Evolutionary conservation across 2,113 vertebrate genomes (phyloP).

Genomic region (Okapia johnstoni): DNA sequence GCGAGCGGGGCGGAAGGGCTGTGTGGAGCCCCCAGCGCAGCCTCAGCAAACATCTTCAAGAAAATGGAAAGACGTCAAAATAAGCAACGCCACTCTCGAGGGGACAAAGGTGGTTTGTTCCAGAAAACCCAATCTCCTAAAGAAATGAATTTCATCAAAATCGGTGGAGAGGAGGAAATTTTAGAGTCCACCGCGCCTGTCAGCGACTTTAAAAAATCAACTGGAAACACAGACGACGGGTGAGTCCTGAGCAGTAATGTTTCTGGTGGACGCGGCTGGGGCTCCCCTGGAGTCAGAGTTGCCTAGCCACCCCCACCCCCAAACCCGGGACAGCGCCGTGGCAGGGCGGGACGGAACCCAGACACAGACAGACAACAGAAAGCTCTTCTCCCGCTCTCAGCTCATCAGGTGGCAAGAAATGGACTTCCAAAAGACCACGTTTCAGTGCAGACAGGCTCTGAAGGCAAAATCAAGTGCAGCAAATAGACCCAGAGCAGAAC

Average conservation of each 20-base stretch:
- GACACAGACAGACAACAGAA: fast-evolving
- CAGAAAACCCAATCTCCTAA: slow-evolving; percentile 41
- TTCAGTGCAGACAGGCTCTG: fast-evolving
- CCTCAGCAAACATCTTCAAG: not conserved
- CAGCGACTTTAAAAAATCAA: not conserved
- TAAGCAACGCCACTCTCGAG: not conserved
- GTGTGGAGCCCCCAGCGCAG: fast-evolving
- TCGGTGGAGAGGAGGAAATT: not conserved
- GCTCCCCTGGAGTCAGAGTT: fast-evolving
- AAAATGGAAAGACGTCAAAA: not conserved
- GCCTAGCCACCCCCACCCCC: fast-evolving
- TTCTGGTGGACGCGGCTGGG: not conserved
- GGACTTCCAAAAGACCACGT: fast-evolving
- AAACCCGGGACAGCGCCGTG: not conserved
- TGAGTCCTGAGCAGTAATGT: not conserved
- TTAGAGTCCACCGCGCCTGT: not conserved
- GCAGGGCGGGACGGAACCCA: fast-evolving
- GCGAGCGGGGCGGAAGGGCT: fast-evolving
- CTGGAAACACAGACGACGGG: not conserved
- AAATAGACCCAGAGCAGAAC: not conserved
- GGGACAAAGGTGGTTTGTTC: not conserved
- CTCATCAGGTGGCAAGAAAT: not conserved
- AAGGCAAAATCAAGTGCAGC: not conserved
- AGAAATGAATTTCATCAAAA: slow-evolving; percentile 1
- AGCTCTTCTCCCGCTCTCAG: not conserved